Base-by-base conservation (phyloP, 2,797 vertebrate genomes). In the Setipinna tenuifilis region DNA sequence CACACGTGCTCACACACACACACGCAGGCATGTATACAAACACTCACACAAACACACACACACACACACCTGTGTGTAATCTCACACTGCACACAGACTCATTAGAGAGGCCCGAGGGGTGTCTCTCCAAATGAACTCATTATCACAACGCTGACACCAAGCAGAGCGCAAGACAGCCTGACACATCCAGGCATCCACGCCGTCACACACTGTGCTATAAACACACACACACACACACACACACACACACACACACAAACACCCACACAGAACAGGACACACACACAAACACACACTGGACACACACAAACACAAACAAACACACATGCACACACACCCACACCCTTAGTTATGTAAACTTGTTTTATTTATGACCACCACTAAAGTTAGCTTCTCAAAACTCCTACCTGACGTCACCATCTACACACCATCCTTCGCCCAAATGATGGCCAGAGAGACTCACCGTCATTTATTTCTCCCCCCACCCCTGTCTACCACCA, bases 101-200 rank as follows among this genome's bases (percentile, higher is more conserved):
- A 90, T 89, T 89, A 87, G 85, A 86, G 80, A 71, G 86, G 83
- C 92, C 93, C 80, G 91, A 88, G 88, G 93, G 92, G 93, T 91
- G 90, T 82, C 87, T 91, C 87, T 92, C 90, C 91, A 93, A 94
- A 93, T 94, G 91, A 93, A 94, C 92, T 94, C 93, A 94, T 95
- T 94, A 94, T 94, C 92, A 93, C 93, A 92, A 90, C 87, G 89
- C 92, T 92, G 93, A 93, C 91, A 93, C 88, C 85, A 85, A 92
- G 89, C 91, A 90, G 92, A 90, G 92, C 92, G 85, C 85, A 91
- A 91, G 93, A 93, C 92, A 93, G 87, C 88, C 84, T 82, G 89
- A 89, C 90, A 90, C 85, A 48, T 61, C 86, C 84, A 86, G 86
- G 84, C 21, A n/a, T n/a, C n/a, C n/a, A 41, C 88, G 83, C 83